Conservation (phyloP, 1,140 invertebrate species). For the Pararge aegeria region DNA sequence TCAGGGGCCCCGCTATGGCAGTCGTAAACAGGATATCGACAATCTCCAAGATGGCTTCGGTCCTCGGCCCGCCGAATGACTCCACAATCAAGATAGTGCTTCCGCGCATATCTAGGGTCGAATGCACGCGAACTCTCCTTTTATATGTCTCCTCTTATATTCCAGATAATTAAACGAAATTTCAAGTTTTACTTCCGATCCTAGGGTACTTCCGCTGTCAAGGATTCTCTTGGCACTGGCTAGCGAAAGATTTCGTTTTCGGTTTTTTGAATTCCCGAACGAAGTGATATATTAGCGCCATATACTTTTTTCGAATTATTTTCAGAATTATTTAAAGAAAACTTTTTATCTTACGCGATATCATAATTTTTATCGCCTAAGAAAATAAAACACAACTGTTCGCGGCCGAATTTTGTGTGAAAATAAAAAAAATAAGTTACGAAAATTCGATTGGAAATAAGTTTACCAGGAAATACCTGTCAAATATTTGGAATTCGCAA, state of each 20-base stretch:
- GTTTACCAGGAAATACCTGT: neutral
- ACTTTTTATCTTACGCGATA: neutral
- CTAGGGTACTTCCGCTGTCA: neutral
- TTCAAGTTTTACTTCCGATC: neutral
- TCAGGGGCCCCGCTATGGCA: conserved; percentile 34
- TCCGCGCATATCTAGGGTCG: conserved; percentile 27
- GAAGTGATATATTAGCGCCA: conserved; percentile 17
- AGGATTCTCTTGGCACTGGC: neutral
- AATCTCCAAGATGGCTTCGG: conserved; percentile 30
- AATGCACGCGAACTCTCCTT: neutral
- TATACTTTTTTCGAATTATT: neutral
- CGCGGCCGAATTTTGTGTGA: neutral
- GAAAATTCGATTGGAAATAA: neutral
- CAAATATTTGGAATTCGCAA: neutral
- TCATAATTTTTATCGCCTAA: neutral
- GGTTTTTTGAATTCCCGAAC: conserved; percentile 16
- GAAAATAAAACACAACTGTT: neutral
- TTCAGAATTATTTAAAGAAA: neutral
- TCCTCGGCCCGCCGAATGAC: conserved; percentile 12
- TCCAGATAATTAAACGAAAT: neutral
- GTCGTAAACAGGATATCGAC: conserved; percentile 34
- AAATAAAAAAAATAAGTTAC: neutral
- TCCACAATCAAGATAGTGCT: conserved; percentile 20
- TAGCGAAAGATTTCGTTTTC: conserved; percentile 21
- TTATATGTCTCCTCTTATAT: neutral